Conservation (phyloP, 2,113 vertebrate genomes). For the Miniopterus natalensis region DNA sequence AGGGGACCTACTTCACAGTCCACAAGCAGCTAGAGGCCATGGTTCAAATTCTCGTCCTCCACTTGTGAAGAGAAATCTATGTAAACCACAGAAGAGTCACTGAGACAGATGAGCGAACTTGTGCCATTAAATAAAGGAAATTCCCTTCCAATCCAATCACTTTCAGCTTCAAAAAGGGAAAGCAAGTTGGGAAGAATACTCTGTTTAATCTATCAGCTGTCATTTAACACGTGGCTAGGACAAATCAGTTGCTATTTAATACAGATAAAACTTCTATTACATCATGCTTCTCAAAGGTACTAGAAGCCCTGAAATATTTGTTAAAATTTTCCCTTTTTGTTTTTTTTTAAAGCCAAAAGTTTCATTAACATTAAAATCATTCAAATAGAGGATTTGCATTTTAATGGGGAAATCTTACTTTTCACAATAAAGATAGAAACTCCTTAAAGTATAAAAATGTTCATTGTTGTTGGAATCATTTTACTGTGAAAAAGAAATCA, state of each 20-base stretch:
- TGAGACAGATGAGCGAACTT: slow-evolving; percentile 32
- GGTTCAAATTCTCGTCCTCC: slow-evolving; percentile 57
- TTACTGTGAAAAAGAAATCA: background rate
- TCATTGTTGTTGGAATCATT: background rate
- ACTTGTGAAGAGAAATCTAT: slow-evolving; percentile 46
- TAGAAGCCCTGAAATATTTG: background rate
- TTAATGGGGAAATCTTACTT: slow-evolving; percentile 36
- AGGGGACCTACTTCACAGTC: slow-evolving; percentile 11
- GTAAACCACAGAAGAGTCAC: slow-evolving; percentile 10
- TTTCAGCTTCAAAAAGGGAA: slow-evolving; percentile 54
- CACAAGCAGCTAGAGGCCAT: background rate
- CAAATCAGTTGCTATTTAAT: slow-evolving; percentile 33
- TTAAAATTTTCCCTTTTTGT: background rate
- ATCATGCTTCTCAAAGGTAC: background rate
- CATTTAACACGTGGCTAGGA: slow-evolving; percentile 35
- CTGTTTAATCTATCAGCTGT: slow-evolving; percentile 56
- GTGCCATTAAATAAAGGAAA: slow-evolving; percentile 58
- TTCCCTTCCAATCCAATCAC: slow-evolving; percentile 29
- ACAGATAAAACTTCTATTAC: slow-evolving; percentile 8
- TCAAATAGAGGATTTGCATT: slow-evolving; percentile 9
- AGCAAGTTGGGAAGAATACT: slow-evolving; percentile 34
- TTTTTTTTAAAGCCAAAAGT: background rate
- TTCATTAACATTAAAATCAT: background rate
- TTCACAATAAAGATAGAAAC: slow-evolving; percentile 34
- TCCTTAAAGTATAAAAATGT: background rate